Base-by-base conservation (phyloP, 2,113 vertebrate genomes). In the Eonycteris spelaea region DNA sequence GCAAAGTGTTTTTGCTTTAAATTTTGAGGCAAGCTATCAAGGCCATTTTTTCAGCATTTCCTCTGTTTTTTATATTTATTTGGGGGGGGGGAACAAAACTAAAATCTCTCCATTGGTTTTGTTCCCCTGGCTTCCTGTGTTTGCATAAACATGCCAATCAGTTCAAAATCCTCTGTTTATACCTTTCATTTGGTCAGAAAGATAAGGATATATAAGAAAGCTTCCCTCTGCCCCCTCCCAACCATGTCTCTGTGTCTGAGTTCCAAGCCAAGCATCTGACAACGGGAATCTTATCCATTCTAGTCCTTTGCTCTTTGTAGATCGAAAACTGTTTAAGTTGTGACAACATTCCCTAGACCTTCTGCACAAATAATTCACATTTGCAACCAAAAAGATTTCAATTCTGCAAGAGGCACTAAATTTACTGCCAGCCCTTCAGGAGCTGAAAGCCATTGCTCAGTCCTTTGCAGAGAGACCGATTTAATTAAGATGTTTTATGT, bases 91-190 rank as follows among this genome's bases (percentile, higher is more conserved):
- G 91, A 30, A 43, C 16, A 57, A 67, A 68, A 95, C 40, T 8
- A 91, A 95, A 95, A 90, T 93, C 9, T 21, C 8, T 92, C 97
- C n/a, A 95, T 95, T 94, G 15, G 5, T 71, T 97, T 97, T 98
- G 8, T 89, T 97, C 79, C 57, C 48, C 35, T 73, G 53, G 73
- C 35, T 98, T 97, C 68, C 74, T 91, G 57, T 22, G 7, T 89
- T 91, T 96, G 57, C 95, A 97, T 96, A 98, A 98, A 98, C 78
- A 97, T 65, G 93, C 12, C 96, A 97, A 51, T 97, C 97, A 95
- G 6, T 35, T 91, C 83, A 79, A 93, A 83, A 82, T 83, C 26
- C 19, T 96, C 68, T 95, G 3, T 91, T 97, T 94, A 67, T 74
- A 10, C n/a, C 87, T 97, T 98, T 92, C 59, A 83, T 48, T 95